A percentile compares a stretch with the other conserved stretches of the same genome.
Evolutionary conservation across 2,888 invertebrate genomes (phyloP).

Genomic region (Chalcis sispes): DNA sequence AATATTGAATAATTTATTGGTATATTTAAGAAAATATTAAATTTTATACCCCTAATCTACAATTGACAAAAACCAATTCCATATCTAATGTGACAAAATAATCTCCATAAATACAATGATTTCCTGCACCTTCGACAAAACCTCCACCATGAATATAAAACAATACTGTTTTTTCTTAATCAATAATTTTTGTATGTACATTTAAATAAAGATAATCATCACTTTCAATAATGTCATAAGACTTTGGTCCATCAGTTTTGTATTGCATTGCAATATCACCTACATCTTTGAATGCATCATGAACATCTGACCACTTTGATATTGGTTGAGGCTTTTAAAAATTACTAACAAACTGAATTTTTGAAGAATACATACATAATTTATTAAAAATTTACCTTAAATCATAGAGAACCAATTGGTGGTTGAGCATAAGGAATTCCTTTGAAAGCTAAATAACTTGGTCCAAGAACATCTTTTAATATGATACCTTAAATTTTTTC

Average conservation of each 20-base stretch:
- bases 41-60: slow-evolving; percentile 61
- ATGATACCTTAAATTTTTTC: slow-evolving; percentile 68
- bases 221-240: slow-evolving; percentile 34
- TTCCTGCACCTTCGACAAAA: slow-evolving; percentile 58
- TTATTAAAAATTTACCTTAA: slow-evolving; percentile 67
- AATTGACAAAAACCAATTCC: slow-evolving; percentile 60
- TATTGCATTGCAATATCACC: slow-evolving; percentile 14
- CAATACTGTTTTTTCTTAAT: slow-evolving; percentile 60
- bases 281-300: slow-evolving; percentile 50
- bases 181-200: slow-evolving; percentile 58
- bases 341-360: not conserved
- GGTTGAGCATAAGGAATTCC: slow-evolving; percentile 74
- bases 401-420: slow-evolving; percentile 73
- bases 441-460: slow-evolving; percentile 68
- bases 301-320: slow-evolving; percentile 59
- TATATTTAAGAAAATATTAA: not conserved
- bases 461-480: slow-evolving; percentile 63
- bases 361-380: not conserved
- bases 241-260: slow-evolving; percentile 26
- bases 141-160: slow-evolving; percentile 65
- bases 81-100: slow-evolving; percentile 62
- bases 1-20: not conserved
- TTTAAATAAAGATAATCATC: slow-evolving; percentile 65
- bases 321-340: slow-evolving; percentile 56
- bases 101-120: slow-evolving; percentile 56